These are phyloP conservation scores for Dendrolimus houi DNA, from an alignment of 2,888 invertebrate genomes.

Conservation along the genomic window DNA sequence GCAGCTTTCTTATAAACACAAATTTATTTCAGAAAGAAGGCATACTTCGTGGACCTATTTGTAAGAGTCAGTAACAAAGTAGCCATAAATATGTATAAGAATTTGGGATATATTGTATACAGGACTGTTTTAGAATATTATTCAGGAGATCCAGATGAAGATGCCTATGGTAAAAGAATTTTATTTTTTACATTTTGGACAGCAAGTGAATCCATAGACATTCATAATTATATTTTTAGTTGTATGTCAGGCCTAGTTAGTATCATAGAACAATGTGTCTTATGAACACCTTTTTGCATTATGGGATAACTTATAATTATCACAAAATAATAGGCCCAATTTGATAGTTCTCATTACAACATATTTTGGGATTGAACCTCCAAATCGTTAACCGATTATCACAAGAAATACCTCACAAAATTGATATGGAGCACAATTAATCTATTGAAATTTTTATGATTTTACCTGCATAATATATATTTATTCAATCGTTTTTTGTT, in stretches of 20 bases:
- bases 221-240: neutral
- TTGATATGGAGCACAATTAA: no score
- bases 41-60: slow-evolving; percentile 98
- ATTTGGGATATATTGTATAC: slow-evolving; percentile 97
- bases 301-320: no score
- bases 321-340: no score
- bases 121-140: slow-evolving; percentile 98
- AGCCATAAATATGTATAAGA: slow-evolving; percentile 98
- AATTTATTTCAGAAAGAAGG: slow-evolving; percentile 84
- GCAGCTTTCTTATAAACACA: neutral
- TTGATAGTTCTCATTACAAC: no score
- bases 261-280: neutral
- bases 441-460: no score
- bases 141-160: slow-evolving; percentile 98
- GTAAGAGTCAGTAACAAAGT: slow-evolving; percentile 98
- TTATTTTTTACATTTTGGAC: neutral
- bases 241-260: neutral
- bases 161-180: slow-evolving; percentile 90
- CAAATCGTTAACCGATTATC: no score
- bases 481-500: no score
- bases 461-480: no score
- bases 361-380: no score
- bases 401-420: no score
- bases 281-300: neutral
- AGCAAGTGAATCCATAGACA: neutral